Conservation (phyloP, 2,797 vertebrate species). For the Phrynocephalus guinanensis region DNA sequence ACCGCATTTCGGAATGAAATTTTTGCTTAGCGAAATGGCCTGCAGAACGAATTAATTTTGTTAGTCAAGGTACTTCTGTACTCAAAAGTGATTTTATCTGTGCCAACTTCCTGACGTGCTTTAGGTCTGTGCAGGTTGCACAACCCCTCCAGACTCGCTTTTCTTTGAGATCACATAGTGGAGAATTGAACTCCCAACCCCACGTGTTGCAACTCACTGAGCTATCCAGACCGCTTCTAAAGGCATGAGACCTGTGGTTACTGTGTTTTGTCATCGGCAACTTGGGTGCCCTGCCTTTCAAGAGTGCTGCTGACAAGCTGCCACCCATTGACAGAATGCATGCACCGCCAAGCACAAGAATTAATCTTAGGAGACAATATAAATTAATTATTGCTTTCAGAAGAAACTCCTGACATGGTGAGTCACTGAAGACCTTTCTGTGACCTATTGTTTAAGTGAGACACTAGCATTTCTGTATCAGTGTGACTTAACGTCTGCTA, state of each 20-base stretch:
- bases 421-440: slow-evolving; percentile 31
- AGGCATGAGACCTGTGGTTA: background rate
- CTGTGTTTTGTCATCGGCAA: background rate
- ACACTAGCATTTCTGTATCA: slow-evolving; percentile 23
- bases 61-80: too few species aligned
- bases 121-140: too few species aligned
- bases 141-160: too few species aligned
- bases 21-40: too few species aligned
- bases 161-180: too few species aligned
- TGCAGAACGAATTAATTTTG: too few species aligned
- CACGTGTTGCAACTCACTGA: too few species aligned
- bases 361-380: slow-evolving; percentile 19
- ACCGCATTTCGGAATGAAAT: too few species aligned
- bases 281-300: background rate
- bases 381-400: slow-evolving; percentile 20
- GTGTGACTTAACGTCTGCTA: slow-evolving; percentile 33
- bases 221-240: background rate
- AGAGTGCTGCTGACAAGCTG: background rate
- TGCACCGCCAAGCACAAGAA: background rate
- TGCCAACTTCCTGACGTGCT: too few species aligned
- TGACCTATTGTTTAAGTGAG: slow-evolving; percentile 36
- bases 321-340: background rate
- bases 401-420: slow-evolving; percentile 26
- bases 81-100: too few species aligned
- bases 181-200: too few species aligned